These are phyloP conservation scores for Mesoligia furuncula DNA, from an alignment of 2,888 invertebrate species.

Conservation along the genomic window DNA sequence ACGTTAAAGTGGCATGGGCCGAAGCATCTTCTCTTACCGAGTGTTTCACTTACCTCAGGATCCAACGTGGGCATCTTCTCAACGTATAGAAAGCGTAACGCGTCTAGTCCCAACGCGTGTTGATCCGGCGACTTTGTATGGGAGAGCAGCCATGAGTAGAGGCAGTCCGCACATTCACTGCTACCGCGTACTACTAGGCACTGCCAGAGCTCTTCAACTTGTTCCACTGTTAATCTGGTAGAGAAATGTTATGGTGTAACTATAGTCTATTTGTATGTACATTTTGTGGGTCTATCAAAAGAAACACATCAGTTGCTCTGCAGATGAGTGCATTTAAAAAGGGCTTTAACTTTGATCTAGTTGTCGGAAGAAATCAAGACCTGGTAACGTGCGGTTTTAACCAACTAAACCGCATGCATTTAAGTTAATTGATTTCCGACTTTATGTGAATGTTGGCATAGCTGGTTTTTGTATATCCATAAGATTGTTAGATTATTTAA, in stretches of 20 bases:
- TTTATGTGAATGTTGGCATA: not conserved
- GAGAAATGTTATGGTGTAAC: not conserved
- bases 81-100: constrained; percentile 96
- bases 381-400: not conserved
- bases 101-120: constrained; percentile 96
- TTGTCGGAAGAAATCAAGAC: not conserved
- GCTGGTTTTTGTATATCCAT: not conserved
- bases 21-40: no score
- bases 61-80: constrained; percentile 96
- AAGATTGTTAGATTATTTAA: not conserved
- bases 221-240: constrained; percentile 94
- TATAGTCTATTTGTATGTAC: not conserved
- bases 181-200: constrained; percentile 95
- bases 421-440: not conserved
- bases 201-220: constrained; percentile 97
- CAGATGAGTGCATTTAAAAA: not conserved
- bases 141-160: constrained; percentile 97
- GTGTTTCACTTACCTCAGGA: constrained; percentile 91
- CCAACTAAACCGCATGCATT: not conserved
- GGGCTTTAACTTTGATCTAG: no score
- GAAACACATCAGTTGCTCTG: not conserved
- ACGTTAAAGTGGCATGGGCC: no score
- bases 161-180: constrained; percentile 96
- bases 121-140: constrained; percentile 98
- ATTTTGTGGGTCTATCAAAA: not conserved